phyloP scores from a whole-genome alignment of 2,888 invertebrate genomes.

The Tipula lateralis region DNA sequence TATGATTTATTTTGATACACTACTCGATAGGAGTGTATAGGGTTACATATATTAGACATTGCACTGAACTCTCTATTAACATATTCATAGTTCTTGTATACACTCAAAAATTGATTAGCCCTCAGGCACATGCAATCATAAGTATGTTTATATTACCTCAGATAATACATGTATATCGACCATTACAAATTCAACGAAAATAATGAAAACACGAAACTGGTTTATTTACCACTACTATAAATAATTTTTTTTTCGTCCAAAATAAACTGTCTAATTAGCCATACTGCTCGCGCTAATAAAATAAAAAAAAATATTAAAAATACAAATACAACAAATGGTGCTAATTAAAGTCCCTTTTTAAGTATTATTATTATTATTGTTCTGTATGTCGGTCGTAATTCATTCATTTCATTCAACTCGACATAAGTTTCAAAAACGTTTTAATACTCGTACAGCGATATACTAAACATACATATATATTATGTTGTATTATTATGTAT shows the following conservation, averaged over 20 bases:
- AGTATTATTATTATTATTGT: not conserved
- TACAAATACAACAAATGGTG: conserved; percentile 5
- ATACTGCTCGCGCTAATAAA: conserved; percentile 3
- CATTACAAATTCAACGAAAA: conserved; percentile 1
- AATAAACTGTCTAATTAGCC: conserved; percentile 19
- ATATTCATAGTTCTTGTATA: no score
- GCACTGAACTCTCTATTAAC: no score
- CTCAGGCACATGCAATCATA: not conserved
- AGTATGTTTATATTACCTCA: not conserved
- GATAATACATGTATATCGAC: not conserved
- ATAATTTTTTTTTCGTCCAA: not conserved
- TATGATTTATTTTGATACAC: no score
- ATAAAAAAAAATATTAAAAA: not conserved
- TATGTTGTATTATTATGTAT: not conserved
- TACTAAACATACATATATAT: not conserved
- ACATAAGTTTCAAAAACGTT: not conserved
- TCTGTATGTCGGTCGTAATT: not conserved
- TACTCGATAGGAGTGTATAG: no score
- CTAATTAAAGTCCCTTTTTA: conserved; percentile 12
- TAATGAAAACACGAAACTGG: conserved; percentile 1
- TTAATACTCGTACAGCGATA: not conserved
- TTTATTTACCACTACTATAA: conserved; percentile 1
- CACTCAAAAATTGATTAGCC: not conserved
- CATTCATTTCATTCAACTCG: conserved; percentile 11
- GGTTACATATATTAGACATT: no score